phyloP scores from a whole-genome alignment of 1,140 invertebrate genomes.

The Musca domestica region DNA sequence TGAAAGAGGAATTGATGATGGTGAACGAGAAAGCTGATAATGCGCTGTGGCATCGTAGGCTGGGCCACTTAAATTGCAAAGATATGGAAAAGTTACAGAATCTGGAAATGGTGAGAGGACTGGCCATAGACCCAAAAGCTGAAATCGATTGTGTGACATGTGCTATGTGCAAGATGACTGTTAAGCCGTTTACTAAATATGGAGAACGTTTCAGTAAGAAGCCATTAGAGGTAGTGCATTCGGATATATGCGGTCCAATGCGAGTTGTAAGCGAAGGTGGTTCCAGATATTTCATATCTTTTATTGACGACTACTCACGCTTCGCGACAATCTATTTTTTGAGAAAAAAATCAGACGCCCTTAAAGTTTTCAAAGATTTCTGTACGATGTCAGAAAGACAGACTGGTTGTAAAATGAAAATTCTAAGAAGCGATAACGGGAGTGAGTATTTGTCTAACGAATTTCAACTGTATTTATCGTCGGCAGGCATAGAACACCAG shows the following conservation, averaged over 20 bases:
- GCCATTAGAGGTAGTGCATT: neutral
- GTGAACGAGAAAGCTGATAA: too few species aligned
- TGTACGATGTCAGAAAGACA: slow-evolving; percentile 27
- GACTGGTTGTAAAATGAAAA: slow-evolving; percentile 33
- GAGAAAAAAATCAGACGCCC: slow-evolving; percentile 22
- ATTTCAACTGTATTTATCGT: slow-evolving; percentile 9
- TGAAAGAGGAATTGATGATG: neutral
- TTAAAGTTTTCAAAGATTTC: slow-evolving; percentile 15
- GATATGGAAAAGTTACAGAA: neutral
- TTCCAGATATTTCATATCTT: too few species aligned
- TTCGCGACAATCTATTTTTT: neutral
- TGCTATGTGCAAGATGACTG: too few species aligned
- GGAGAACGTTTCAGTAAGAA: neutral
- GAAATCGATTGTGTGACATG: neutral
- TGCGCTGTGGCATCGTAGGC: neutral
- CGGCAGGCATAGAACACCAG: neutral
- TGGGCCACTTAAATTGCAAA: neutral
- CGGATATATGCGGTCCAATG: neutral
- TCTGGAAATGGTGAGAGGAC: neutral
- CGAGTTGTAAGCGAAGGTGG: too few species aligned
- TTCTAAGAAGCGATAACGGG: slow-evolving; percentile 52
- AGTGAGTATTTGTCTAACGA: slow-evolving; percentile 31
- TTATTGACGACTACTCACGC: too few species aligned
- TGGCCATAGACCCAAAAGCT: neutral
- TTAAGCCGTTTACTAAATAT: neutral